phyloP scores from a whole-genome alignment of 2,888 invertebrate species.

The Eupithecia subfuscata region DNA sequence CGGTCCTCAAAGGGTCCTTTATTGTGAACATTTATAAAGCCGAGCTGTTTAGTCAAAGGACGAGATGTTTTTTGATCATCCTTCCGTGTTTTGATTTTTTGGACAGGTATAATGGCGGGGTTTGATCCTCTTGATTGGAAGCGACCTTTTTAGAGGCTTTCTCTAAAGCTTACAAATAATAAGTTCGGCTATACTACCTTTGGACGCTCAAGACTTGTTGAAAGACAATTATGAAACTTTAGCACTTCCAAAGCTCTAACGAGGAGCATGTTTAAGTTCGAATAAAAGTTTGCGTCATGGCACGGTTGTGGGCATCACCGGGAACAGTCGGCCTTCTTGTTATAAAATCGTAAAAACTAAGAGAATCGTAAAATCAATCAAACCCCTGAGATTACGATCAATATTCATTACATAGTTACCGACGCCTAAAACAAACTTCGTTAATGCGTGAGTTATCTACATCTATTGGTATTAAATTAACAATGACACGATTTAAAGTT shows the following conservation, averaged over 20 bases:
- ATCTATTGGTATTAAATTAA: constrained; percentile 71
- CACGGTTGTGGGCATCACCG: not conserved
- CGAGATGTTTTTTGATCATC: constrained; percentile 47
- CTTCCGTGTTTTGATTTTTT: constrained; percentile 46
- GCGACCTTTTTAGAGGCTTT: constrained; percentile 19
- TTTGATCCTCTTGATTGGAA: constrained; percentile 29
- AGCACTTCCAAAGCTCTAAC: constrained; percentile 1
- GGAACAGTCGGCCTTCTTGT: constrained; percentile 4
- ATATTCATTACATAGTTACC: constrained; percentile 50
- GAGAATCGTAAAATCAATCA: constrained; percentile 36
- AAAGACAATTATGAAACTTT: not conserved
- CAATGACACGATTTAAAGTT: constrained; percentile 68
- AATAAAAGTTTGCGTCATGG: not conserved
- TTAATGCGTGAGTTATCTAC: constrained; percentile 63
- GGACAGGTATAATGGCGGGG: constrained; percentile 34
- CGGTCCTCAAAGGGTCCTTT: constrained; percentile 51
- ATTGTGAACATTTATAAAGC: constrained; percentile 46
- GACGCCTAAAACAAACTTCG: constrained; percentile 55
- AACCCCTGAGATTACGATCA: constrained; percentile 41
- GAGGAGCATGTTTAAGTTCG: not conserved
- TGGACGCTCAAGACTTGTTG: not conserved
- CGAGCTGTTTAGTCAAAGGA: constrained; percentile 45
- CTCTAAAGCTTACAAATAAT: not conserved
- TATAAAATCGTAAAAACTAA: constrained; percentile 31
- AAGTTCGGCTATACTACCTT: not conserved